Evolutionary conservation across 1,140 invertebrate species (phyloP).

Genomic region (Apis florea): DNA sequence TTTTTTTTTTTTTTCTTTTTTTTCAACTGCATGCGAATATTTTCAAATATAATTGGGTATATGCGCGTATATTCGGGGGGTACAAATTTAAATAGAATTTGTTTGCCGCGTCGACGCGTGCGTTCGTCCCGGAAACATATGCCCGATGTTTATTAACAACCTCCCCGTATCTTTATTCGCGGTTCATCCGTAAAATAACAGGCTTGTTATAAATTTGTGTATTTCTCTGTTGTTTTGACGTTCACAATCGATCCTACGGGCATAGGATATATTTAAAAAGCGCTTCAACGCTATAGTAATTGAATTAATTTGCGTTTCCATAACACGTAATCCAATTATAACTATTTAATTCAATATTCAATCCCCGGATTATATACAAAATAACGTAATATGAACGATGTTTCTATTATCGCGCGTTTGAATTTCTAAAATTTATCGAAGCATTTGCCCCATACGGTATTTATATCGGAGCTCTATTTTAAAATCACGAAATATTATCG

Average conservation of each 20-base stretch:
- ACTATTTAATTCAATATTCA: constrained; percentile 18
- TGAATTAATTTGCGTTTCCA: not conserved
- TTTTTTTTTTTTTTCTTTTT: not conserved
- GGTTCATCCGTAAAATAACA: constrained; percentile 25
- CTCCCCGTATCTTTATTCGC: constrained; percentile 12
- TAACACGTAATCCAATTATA: not conserved
- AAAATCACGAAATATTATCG: not conserved
- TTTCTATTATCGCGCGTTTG: not conserved
- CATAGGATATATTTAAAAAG: not conserved
- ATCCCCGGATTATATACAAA: not conserved
- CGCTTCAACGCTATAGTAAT: not conserved
- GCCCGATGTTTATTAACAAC: constrained; percentile 25
- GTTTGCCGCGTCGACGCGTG: not conserved
- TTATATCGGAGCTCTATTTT: not conserved
- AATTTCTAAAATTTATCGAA: not conserved
- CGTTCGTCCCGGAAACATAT: not conserved
- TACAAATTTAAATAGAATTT: constrained; percentile 19
- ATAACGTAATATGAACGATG: not conserved
- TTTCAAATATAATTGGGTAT: constrained; percentile 1
- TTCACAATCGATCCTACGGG: not conserved
- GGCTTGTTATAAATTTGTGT: constrained; percentile 7
- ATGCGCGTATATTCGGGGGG: not conserved
- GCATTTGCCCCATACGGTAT: not conserved
- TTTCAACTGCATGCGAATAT: not conserved
- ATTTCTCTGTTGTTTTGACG: no score